A percentile compares a stretch with the other conserved stretches of the same genome.
Evolutionary conservation across 2,113 vertebrate species (phyloP).

Genomic region (Malurus melanocephalus): DNA sequence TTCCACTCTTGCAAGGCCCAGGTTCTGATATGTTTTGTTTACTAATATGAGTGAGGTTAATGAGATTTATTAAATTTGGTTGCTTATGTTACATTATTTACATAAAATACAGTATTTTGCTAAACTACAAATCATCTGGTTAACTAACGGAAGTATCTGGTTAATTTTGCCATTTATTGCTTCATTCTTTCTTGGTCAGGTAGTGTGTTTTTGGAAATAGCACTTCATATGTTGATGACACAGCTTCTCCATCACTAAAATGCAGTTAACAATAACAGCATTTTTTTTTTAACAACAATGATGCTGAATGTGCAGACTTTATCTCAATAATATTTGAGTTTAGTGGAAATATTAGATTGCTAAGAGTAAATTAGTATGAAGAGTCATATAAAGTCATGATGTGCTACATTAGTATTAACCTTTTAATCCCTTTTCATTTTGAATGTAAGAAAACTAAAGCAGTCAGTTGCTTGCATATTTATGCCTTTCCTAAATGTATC

Average conservation of each 20-base stretch:
- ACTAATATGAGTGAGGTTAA: background rate
- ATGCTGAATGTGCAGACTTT: background rate
- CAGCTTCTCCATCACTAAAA: background rate
- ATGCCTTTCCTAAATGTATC: background rate
- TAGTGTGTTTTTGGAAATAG: background rate
- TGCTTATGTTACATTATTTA: background rate
- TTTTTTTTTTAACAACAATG: background rate
- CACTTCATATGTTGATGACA: background rate
- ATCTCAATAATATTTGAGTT: background rate
- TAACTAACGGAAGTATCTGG: background rate
- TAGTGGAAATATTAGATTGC: background rate
- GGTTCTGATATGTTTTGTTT: background rate
- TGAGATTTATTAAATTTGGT: background rate
- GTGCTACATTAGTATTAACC: background rate
- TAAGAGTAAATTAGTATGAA: background rate
- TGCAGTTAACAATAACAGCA: background rate
- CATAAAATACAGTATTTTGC: background rate
- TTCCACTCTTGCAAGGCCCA: background rate
- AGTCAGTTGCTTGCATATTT: background rate
- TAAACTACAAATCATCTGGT: background rate
- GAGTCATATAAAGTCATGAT: background rate
- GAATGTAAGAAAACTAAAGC: background rate
- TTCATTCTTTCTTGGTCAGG: background rate
- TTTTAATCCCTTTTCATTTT: background rate
- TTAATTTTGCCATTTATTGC: background rate